Base-by-base conservation (phyloP, 2,797 vertebrate species). In the Rousettus madagascariensis region DNA sequence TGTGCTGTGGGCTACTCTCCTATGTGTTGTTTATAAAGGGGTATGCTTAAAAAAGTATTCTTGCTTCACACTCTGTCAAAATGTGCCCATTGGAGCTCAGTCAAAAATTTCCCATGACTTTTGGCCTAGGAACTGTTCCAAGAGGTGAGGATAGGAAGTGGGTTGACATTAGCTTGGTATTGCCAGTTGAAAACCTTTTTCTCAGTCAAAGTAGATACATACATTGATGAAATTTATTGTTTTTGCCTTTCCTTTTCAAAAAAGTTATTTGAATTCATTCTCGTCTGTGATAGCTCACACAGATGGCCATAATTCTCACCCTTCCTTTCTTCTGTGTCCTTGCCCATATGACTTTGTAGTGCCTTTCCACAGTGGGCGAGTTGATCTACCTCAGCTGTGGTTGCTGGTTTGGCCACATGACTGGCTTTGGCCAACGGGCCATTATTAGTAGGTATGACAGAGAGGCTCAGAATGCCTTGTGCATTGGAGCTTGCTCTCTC, bases 171-270 rank as follows among this genome's bases (percentile, higher is more conserved):
- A 74, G 71, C 22, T 93, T 69, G 24, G 53, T 24, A 6, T 90
- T 75, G 13, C 55, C 59, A 33, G 61, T 79, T 59, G 83, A 86
- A 88, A 95, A 63, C 17, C 5, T 86, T 87, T 59, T 38, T 53
- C 49, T 68, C 78, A 28, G 30, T 80, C 28, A 43, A 95, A 86
- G 82, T 59, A 82, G 65, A 75, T 68, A 93, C 15, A 36, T 9
- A 41, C 6, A 7, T n/a, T n/a, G 19, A 80, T 38, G 78, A 38
- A 51, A 78, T 72, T 63, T 92, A 33, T 43, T 78, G 38, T 33
- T 89, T 91, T 90, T 49, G 86, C 49, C 63, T 95, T 78, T 89
- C 26, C 80, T 95, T 74, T 59, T 57, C n/a, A 63, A 90, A 65
- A 83, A 85, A 86, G 90, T 33, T 5, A 86, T 79, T 80, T 16